Conservation (phyloP, 2,888 invertebrate genomes). For the Omphaloscelis lunosa region DNA sequence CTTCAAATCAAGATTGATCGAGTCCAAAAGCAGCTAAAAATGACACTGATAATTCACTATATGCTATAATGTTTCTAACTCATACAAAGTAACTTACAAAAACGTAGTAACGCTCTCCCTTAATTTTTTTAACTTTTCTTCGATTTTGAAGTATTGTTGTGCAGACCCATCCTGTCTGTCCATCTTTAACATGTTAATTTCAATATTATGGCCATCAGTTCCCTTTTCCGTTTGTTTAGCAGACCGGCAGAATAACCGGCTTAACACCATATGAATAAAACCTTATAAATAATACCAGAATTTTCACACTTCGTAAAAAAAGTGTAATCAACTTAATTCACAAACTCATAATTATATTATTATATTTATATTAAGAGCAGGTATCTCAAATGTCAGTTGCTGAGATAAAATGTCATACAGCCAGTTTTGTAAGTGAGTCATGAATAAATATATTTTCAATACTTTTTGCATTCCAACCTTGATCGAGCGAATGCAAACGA, state of each 20-base stretch:
- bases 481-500: conserved; percentile 49
- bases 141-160: background rate
- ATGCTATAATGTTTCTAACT: no score
- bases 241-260: background rate
- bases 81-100: no score
- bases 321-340: conserved; percentile 1
- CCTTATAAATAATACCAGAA: background rate
- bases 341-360: conserved; percentile 27
- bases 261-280: background rate
- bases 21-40: no score
- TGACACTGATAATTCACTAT: no score
- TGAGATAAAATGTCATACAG: conserved; percentile 49
- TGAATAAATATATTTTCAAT: conserved; percentile 35
- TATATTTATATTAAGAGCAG: conserved; percentile 39
- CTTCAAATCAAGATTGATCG: background rate
- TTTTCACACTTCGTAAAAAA: conserved; percentile 12
- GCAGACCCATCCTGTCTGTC: background rate
- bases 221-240: no score
- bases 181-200: no score
- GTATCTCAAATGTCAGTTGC: conserved; percentile 46
- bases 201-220: background rate
- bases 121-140: background rate
- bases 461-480: conserved; percentile 64
- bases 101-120: background rate
- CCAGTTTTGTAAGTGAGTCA: conserved; percentile 54